Base-by-base conservation (phyloP, 2,113 vertebrate genomes). In the Lagenorhynchus albirostris region DNA sequence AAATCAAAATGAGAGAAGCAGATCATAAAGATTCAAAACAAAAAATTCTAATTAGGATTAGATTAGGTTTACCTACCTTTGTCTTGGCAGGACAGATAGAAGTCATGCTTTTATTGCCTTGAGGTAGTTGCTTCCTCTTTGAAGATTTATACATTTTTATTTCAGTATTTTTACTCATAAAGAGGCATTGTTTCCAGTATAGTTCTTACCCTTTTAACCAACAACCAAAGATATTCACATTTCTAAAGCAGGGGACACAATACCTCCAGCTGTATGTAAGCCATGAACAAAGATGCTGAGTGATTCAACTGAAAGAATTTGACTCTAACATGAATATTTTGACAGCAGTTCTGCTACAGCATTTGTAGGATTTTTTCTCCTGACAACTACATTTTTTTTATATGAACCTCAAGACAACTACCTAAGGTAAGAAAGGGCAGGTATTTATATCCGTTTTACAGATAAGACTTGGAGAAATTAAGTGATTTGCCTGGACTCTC, bases 341-440 rank as follows among this genome's bases (percentile, higher is more conserved):
- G 33, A 84, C n/a, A 20, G 26, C 44, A 31, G 0, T 68, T 89
- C 12, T 36, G 50, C 44, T 33, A 41, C n/a, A 8, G 44, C 47
- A 4, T 53, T n/a, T 12, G 29, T 83, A 62, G 44, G 21, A 89
- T 44, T 41, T 58, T 91, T 91, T 67, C 58, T 82, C 63, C 44
- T 68, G 38, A 63, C 77, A 85, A 1, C 71, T n/a, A 0, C 50
- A 29, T 58, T 83, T 36, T 36, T n/a, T 79, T 55, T 55, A 9
- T 4, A 5, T 55, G 95, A 29, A 18, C 87, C 38, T 79, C 68
- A 36, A 74, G 84, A 70, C 58, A 50, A 21, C 41, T 47, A 0
- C 44, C 2, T 68, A 68, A 94, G 95, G 91, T 87, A 91, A 96
- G 96, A 80, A 81, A 73, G 65, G 74, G 18, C 74, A 65, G 26